Evolutionary conservation across 2,888 invertebrate species (phyloP), one percentile per base, ranked within the genome.

Genomic region (Drosophila mulleri): DNA sequence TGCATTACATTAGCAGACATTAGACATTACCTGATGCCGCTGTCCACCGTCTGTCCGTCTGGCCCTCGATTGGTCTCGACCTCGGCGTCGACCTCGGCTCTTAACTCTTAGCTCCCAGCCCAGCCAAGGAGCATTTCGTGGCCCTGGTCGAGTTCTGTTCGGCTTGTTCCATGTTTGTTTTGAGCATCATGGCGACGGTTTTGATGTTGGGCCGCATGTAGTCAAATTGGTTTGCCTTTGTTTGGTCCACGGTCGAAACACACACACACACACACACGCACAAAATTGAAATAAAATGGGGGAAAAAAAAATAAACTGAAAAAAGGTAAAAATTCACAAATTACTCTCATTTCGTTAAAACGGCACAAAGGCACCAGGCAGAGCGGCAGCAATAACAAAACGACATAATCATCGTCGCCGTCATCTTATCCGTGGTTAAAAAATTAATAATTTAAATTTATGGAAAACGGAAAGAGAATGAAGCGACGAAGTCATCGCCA

Each of bases 371-470:
- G 69, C 85, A 62, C 62, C 75, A 64, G 67, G 48, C 48, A 50
- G 69, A 56, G 80, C 80, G 69, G 83, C 83, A 80, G 73, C 80
- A 82, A 82, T 80, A 88, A 87, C 82, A 88, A 90, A 89, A 90
- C 87, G 83, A 87, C 90, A 89, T 83, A 88, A 90, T 89, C 89
- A 90, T 90, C 89, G 85, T 84, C 89, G 81, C 82, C 90, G 79
- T 82, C 88, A 77, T 89, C 86, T 88, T 86, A 91, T 91, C 84
- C 82, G 80, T 88, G 88, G 83, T 83, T 83, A 78, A 82, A 90
- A 91, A 91, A 91, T 90, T 89, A 90, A 91, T 91, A 91, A 91
- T 91, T 91, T 83, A 91, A 91, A 91, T 91, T 91, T 91, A 91
- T 91, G 91, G 86, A 91, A 91, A 91, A 91, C 91, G 91, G 91